These are phyloP conservation scores for Allygus modestus DNA, from an alignment of 2,888 invertebrate genomes.

Conservation along the genomic window DNA sequence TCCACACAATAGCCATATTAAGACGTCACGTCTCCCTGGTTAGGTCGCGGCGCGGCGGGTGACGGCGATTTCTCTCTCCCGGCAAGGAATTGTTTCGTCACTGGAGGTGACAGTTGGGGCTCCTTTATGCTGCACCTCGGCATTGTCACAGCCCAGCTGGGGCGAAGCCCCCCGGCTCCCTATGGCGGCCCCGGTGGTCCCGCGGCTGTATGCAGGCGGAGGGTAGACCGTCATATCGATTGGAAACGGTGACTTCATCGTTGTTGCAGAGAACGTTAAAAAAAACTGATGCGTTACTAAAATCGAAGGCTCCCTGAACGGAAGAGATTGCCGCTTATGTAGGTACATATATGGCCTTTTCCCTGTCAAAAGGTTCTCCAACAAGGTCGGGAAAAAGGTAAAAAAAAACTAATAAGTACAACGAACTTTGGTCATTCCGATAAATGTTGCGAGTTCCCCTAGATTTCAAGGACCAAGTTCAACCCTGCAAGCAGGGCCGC, in stretches of 20 bases:
- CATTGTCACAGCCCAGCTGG: constrained; percentile 15
- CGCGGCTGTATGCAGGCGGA: neutral
- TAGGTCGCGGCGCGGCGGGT: neutral
- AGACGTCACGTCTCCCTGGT: neutral
- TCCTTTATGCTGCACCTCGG: constrained; percentile 28
- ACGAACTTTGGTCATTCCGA: too few relatives aligned
- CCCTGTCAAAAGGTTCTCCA: too few relatives aligned
- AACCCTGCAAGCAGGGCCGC: too few relatives aligned
- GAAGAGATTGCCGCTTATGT: too few relatives aligned
- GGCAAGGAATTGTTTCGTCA: constrained; percentile 43
- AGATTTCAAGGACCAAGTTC: too few relatives aligned
- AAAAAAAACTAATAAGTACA: too few relatives aligned
- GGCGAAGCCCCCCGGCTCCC: neutral
- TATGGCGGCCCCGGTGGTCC: constrained; percentile 15
- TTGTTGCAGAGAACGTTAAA: too few relatives aligned
- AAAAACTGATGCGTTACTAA: too few relatives aligned
- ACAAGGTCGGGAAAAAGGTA: too few relatives aligned
- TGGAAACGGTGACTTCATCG: neutral
- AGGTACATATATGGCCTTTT: too few relatives aligned
- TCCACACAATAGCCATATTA: neutral
- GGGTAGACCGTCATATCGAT: neutral
- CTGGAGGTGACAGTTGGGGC: constrained; percentile 34
- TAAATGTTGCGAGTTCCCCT: too few relatives aligned
- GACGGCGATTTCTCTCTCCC: constrained; percentile 34
- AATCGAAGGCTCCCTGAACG: too few relatives aligned